These are phyloP conservation scores for Leptodactylus fuscus DNA, from an alignment of 2,113 vertebrate species.

Conservation along the genomic window DNA sequence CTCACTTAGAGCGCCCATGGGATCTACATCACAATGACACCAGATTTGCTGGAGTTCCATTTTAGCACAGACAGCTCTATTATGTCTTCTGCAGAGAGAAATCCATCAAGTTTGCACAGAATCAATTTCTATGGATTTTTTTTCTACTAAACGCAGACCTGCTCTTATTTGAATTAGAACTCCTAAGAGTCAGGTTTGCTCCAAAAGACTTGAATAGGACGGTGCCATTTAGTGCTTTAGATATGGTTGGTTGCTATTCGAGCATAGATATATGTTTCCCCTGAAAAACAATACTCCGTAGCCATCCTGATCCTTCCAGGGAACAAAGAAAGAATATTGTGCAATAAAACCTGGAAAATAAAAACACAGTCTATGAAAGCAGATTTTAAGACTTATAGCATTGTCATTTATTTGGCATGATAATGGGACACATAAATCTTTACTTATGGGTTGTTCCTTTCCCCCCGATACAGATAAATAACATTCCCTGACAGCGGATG, in stretches of 20 bases:
- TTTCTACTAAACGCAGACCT: constrained; percentile 43
- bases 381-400: constrained; percentile 32
- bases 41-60: constrained; percentile 57
- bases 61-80: constrained; percentile 57
- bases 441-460: constrained; percentile 25
- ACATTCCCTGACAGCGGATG: constrained; percentile 22
- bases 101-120: constrained; percentile 58
- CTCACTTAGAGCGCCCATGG: constrained; percentile 35
- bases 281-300: constrained; percentile 27
- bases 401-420: constrained; percentile 40
- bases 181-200: constrained; percentile 47
- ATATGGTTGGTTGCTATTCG: constrained; percentile 35
- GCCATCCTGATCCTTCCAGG: constrained; percentile 13
- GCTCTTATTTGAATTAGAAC: constrained; percentile 56
- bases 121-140: constrained; percentile 59
- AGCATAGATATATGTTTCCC: constrained; percentile 39
- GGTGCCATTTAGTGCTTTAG: constrained; percentile 52
- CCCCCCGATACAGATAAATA: neutral
- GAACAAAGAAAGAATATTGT: constrained; percentile 14
- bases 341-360: constrained; percentile 42
- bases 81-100: constrained; percentile 56
- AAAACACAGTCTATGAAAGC: constrained; percentile 34
- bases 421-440: constrained; percentile 40
- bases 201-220: constrained; percentile 44
- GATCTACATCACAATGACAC: constrained; percentile 53